A percentile compares a stretch with the other conserved stretches of the same genome.
These are phyloP conservation scores for Agrotis segetum DNA, from an alignment of 2,888 invertebrate species.

Conservation along the genomic window DNA sequence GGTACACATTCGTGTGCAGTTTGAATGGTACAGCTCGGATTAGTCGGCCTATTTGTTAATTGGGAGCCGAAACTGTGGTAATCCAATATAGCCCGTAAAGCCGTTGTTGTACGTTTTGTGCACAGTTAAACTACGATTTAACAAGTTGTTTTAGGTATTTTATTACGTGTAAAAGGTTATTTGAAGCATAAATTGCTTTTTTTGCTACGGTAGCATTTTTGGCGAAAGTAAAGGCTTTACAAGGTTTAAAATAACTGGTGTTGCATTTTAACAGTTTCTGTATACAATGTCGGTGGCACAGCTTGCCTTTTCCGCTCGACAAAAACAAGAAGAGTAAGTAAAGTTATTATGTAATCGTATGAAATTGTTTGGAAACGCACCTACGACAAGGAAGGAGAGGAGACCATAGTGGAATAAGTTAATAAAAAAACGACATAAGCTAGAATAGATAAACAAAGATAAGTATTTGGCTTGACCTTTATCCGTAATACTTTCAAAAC, in stretches of 20 bases:
- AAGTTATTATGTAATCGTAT: not conserved
- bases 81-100: slow-evolving; percentile 55
- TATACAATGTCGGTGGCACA: too few species aligned
- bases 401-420: too few species aligned
- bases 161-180: slow-evolving; percentile 19
- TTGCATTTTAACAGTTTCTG: not conserved
- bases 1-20: slow-evolving; percentile 32
- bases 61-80: slow-evolving; percentile 54
- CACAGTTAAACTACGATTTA: slow-evolving; percentile 32
- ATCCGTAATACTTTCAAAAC: not conserved
- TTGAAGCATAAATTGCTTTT: not conserved
- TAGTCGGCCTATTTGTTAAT: slow-evolving; percentile 59
- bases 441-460: too few species aligned
- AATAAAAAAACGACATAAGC: too few species aligned
- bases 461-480: slow-evolving; percentile 22
- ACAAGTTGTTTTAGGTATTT: slow-evolving; percentile 19
- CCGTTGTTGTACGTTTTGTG: slow-evolving; percentile 42
- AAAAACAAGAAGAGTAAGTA: not conserved
- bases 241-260: not conserved
- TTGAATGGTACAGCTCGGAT: slow-evolving; percentile 38
- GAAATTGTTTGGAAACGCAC: too few species aligned
- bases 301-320: too few species aligned
- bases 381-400: too few species aligned
- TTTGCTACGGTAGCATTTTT: not conserved
- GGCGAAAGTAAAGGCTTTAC: not conserved